Evolutionary conservation across 2,888 invertebrate species (phyloP), one percentile per base, ranked within the genome.

Genomic region (Nymphalis polychloros): DNA sequence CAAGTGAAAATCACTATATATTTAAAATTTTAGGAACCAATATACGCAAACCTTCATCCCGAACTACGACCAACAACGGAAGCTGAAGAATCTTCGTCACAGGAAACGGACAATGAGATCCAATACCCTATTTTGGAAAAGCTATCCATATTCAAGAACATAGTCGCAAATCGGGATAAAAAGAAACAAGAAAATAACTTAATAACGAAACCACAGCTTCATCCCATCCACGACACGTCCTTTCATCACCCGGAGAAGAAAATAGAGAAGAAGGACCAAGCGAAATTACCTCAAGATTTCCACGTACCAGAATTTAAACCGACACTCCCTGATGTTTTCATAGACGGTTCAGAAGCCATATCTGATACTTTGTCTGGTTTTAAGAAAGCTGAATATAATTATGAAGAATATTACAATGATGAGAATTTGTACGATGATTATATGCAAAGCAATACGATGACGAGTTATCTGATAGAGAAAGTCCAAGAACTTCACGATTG

Each of bases 401-500:
- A 92, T 8, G 89, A 91, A 8, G 89, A 91, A 68, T 90, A 84
- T 49, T 85, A 92, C 69, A 87, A 89, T 10, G 92, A 93, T 63
- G 87, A 90, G 0, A 88, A 89, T 49, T 65, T 91, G 0, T 93
- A 92, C 64, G 89, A 92, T 1, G 92, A 93, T 71, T 93, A 93
- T 35, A 87, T 92, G 79, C 87, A 92, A 67, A 91, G 89, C 6
- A 91, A 90, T 27, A 84, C 92, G 0, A 87, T 93, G 88, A 89
- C 91, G 0, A 88, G 84, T 64, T 93, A 93, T 64, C 74, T 93
- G 0, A 92, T 93, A 61, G 93, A 93, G 68, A 91, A 93, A 64
- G 86, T 94, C 0, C 93, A 93, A 68, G 93, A 93, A 4, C 71
- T 94, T 0, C 91, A 93, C 68, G 92, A 93, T 67, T 93, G 94